Evolutionary conservation across 1,140 invertebrate species (phyloP), one percentile per base, ranked within the genome.

Genomic region (Asobara japonica): DNA sequence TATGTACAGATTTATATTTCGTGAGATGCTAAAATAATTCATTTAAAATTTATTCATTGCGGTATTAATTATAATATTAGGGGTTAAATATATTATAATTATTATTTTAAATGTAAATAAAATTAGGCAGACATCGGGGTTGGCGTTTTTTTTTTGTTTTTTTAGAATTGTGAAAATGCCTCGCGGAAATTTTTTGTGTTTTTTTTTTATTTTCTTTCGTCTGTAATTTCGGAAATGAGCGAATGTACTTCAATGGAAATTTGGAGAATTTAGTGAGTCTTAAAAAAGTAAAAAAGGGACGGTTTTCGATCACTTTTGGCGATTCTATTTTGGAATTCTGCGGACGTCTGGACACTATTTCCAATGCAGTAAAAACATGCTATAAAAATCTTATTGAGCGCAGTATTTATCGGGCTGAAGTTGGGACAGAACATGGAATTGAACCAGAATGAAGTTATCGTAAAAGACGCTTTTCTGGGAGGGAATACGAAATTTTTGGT

Each of bases 1-100:
- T 67, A 67, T 67, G 38, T 67, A 67, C 65, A 67, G 22, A 67
- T 67, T 67, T 48, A 67, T 64, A 22, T 10, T 66, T 67, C 60
- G 29, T 31, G 25, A 62, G 27, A 62, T 62, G 27, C 60, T 30
- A 62, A 30, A 60, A 45, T 60, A 60, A 45, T 45, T 27, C 27
- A 29, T 27, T 60, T 62, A 30, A 62, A 62, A 30, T 62, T 62
- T 30, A 62, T 62, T 62, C n/a, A 62, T 62, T 62, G 13, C 11
- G 18, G 31, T 31, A 62, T 62, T 62, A 62, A 62, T 62, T 62
- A 30, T 62, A 62, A 30, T 31, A 62, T 62, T 30, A 30, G 29
- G 30, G 60, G 60, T 62, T 62, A 62, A 62, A 62, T 62, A 62
- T 62, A 62, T 62, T 62, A 62, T 62, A 29, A 62, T 62, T 29